Evolutionary conservation across 2,113 vertebrate genomes (phyloP), one percentile per base, ranked within the genome.

Genomic region (Rhipidura dahli): DNA sequence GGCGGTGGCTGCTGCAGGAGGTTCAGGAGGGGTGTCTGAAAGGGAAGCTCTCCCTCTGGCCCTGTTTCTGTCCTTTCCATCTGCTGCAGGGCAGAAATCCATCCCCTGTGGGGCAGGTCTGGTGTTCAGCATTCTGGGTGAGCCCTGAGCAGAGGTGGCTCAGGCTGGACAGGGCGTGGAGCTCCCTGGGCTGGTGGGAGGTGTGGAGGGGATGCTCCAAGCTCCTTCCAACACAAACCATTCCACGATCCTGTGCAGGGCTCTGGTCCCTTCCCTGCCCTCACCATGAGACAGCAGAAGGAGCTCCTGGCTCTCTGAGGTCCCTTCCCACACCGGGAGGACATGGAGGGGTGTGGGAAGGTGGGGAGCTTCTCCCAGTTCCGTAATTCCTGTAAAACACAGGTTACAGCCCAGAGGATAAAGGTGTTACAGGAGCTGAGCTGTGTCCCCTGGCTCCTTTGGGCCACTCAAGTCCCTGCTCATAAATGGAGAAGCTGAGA

Each of bases 211-310:
- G 59, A 3, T 4, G 40, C 10, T 15, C 37, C 11, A 2, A 39
- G 45, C 35, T 35, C 37, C 59, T 73, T 20, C 35, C 60, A 15
- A 5, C 50, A 13, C 69, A 28, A 15, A 30, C n/a, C 30, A 13
- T 5, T 8, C 69, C 50, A 15, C 4, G 45, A 2, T 2, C 8
- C 45, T 1, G 1, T 16, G 31, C 12, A 40, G 17, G 5, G 81
- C n/a, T 84, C 45, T 70, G 73, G 18, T 40, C 84, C 78, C 82
- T 90, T 87, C 39, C 82, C 73, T 78, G 28, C 27, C 2, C 39
- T 92, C 85, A 33, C 93, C 94, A 93, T 95, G 82, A 85, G 96
- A 9, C 91, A 88, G 93, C 94, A 96, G 93, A 93, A 94, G 78
- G 90, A 93, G 70, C 56, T 78, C 17, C 96, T 85, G 20, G 4